phyloP scores from a whole-genome alignment of 2,113 vertebrate species.

The Grallaria varia region DNA sequence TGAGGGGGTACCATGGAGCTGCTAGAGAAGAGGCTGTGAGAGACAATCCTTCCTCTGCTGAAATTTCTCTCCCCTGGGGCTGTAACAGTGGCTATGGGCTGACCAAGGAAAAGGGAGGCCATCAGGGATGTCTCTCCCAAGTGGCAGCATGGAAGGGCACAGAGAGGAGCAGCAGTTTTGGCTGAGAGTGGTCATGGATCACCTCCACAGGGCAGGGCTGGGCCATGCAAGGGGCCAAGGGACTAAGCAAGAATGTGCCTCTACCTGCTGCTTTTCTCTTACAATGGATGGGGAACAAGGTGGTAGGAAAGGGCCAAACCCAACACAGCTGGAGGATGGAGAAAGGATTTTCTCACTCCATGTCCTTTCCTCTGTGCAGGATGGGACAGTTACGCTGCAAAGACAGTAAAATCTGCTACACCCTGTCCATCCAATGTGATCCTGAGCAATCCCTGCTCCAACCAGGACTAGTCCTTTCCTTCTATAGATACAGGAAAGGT shows the following conservation, averaged over 20 bases:
- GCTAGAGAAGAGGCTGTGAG: neutral
- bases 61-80: neutral
- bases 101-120: neutral
- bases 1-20: rapidly evolving
- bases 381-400: neutral
- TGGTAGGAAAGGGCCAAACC: neutral
- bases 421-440: neutral
- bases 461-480: neutral
- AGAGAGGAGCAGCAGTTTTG: neutral
- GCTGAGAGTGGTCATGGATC: neutral
- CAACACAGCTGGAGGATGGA: neutral
- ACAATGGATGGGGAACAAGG: neutral
- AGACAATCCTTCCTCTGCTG: neutral
- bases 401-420: neutral
- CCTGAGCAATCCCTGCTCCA: neutral
- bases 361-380: neutral
- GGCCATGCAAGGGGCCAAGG: neutral
- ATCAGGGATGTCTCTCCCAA: neutral
- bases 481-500: neutral
- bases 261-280: neutral
- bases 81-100: neutral
- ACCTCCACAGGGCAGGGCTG: neutral
- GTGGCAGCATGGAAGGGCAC: neutral
- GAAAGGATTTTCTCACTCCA: neutral
- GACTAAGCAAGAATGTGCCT: neutral